Base-by-base conservation (phyloP, 2,797 vertebrate species). In the Sphenopsis melanotis region DNA sequence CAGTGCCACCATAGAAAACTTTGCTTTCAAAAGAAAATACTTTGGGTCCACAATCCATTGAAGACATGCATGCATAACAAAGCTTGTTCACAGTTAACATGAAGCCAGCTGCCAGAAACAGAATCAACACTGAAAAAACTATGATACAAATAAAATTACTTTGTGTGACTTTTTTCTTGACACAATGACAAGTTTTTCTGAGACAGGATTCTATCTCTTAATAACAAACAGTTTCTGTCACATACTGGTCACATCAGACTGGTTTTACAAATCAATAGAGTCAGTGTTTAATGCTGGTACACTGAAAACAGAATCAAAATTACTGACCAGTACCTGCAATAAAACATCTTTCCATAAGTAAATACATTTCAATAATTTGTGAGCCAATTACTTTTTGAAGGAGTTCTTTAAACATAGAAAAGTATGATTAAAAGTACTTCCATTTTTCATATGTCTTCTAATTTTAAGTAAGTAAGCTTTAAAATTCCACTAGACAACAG, bases 81-180 rank as follows among this genome's bases (percentile, higher is more conserved):
- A 96, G 96, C 83, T 97, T 97, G 94, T 96, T 98, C 98, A 98
- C 98, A 98, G 98, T 98, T 98, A 98, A 98, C 97, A 96, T 94
- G 93, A 98, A 98, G 97, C 96, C 93, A 92, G 94, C 97, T 98
- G 97, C 98, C 98, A 98, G 95, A 96, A 93, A 97, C 81, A 96
- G 96, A 97, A 96, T 84, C 97, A 98, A 97, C 79, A 81, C 55
- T 87, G 94, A 98, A 98, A 96, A 98, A 97, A 96, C 97, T 96
- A 96, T 93, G 94, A 98, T 97, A 98, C 97, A 98, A 98, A 97
- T 97, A 97, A 98, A 98, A 98, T 98, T 98, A 98, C 96, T 98
- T 95, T 87, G 37, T 96, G 95, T 91, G 96, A 98, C 97, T 98
- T 98, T 98, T 98, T 97, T 97, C 96, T 97, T 14, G 1, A 82